A percentile compares a stretch with the other conserved stretches of the same genome.
Evolutionary conservation across 2,113 vertebrate species (phyloP).

Genomic region (Tapirus terrestris): DNA sequence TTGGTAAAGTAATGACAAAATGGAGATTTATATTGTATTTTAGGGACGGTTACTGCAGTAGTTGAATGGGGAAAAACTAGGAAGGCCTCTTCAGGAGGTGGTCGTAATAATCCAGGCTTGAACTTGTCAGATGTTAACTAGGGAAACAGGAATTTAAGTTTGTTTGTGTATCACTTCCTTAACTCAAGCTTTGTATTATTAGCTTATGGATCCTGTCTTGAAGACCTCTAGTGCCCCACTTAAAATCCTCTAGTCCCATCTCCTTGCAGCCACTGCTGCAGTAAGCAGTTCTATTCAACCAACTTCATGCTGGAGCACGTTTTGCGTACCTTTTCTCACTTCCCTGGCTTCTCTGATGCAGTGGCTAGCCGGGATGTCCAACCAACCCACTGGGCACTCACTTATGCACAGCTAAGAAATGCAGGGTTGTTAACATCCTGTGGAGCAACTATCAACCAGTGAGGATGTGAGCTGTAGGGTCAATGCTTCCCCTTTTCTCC

Average conservation of each 20-base stretch:
- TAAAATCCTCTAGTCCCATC: neutral
- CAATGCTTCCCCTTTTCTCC: neutral
- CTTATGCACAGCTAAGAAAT: neutral
- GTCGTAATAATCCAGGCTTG: neutral
- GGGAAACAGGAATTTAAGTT: neutral
- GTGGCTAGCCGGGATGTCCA: neutral
- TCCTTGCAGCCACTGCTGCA: neutral
- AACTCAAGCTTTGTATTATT: neutral
- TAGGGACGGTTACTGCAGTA: neutral
- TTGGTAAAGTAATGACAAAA: neutral
- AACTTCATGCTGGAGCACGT: neutral
- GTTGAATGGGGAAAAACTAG: neutral
- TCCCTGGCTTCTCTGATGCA: neutral
- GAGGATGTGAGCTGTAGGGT: neutral
- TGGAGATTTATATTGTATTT: neutral
- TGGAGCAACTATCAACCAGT: accelerated
- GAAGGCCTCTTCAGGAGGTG: neutral
- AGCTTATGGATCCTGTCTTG: neutral
- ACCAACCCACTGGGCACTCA: neutral
- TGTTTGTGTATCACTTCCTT: neutral
- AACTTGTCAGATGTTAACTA: neutral
- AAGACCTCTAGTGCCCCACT: neutral
- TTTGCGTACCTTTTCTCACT: neutral
- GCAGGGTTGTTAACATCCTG: neutral
- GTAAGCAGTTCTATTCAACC: neutral